A percentile compares a stretch with the other conserved stretches of the same genome.
phyloP scores from a whole-genome alignment of 2,888 invertebrate species.

The Sphaerophoria taeniata region DNA sequence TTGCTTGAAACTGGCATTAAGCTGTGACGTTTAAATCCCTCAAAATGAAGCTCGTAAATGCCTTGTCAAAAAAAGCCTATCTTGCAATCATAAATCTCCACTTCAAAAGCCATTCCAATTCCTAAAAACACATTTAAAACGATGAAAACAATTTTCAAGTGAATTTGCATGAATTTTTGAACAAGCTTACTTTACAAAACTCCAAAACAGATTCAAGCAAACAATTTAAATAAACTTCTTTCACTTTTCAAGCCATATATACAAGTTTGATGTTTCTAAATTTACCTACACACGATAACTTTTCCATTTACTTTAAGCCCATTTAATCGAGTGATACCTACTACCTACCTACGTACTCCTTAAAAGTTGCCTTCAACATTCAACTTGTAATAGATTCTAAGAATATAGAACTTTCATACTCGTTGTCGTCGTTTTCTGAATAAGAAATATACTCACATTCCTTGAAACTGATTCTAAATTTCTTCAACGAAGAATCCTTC shows the following conservation, averaged over 20 bases:
- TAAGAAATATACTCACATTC: conserved; percentile 2
- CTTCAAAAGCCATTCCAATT: too few species aligned
- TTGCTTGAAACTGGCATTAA: too few species aligned
- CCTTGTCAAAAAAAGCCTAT: too few species aligned
- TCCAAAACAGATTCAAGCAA: conserved; percentile 8
- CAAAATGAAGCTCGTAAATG: too few species aligned
- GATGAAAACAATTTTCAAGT: neutral
- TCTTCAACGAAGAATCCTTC: conserved; percentile 47
- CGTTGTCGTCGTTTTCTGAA: neutral
- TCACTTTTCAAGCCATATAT: neutral
- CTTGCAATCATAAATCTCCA: too few species aligned
- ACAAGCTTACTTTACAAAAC: conserved; percentile 7
- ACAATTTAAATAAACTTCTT: conserved; percentile 59
- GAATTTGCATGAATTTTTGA: conserved; percentile 21
- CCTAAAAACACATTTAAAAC: too few species aligned
- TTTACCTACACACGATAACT: conserved; percentile 42
- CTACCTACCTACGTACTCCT: conserved; percentile 15
- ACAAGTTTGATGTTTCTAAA: conserved; percentile 7
- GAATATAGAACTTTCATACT: conserved; percentile 20
- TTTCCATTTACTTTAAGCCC: conserved; percentile 66
- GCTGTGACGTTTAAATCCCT: too few species aligned
- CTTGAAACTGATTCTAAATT: conserved; percentile 23
- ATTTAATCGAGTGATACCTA: conserved; percentile 48
- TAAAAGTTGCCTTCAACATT: conserved; percentile 60
- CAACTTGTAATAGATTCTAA: conserved; percentile 52